A percentile compares a stretch with the other conserved stretches of the same genome.
phyloP scores from a whole-genome alignment of 1,140 invertebrate species.

The Galleria mellonella region DNA sequence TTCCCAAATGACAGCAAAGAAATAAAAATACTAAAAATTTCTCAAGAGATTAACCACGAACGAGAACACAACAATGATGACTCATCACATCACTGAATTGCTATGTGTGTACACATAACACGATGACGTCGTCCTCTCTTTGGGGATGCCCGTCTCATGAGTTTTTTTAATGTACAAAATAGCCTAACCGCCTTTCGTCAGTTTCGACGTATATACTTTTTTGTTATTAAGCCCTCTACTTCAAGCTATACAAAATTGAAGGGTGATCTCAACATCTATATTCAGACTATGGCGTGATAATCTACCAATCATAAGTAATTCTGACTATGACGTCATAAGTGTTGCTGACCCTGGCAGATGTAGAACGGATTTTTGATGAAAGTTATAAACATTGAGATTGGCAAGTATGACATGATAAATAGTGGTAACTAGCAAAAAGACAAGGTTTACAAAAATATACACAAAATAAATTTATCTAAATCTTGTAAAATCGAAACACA shows the following conservation, averaged over 20 bases:
- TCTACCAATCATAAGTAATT: slow-evolving; percentile 37
- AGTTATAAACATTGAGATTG: too few species aligned
- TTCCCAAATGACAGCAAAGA: slow-evolving; percentile 45
- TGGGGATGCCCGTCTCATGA: slow-evolving; percentile 68
- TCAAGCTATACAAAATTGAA: slow-evolving; percentile 38
- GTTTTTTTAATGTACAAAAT: slow-evolving; percentile 41
- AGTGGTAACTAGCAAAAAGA: too few species aligned
- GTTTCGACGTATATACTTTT: slow-evolving; percentile 39
- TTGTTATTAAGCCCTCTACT: slow-evolving; percentile 18
- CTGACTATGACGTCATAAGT: slow-evolving; percentile 34
- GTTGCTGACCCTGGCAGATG: slow-evolving; percentile 2
- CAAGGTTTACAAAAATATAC: too few species aligned
- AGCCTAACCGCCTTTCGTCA: slow-evolving; percentile 49
- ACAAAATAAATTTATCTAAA: too few species aligned
- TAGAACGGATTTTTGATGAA: too few species aligned
- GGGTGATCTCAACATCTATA: slow-evolving; percentile 59
- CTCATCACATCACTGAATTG: slow-evolving; percentile 32
- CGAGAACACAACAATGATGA: slow-evolving; percentile 67
- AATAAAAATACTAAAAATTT: slow-evolving; percentile 25
- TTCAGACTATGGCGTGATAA: slow-evolving; percentile 51
- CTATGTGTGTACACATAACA: too few species aligned
- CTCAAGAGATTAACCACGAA: slow-evolving; percentile 47
- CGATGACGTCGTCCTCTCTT: slow-evolving; percentile 49
- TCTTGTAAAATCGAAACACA: too few species aligned
- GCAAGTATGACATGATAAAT: too few species aligned